phyloP scores from a whole-genome alignment of 2,113 vertebrate genomes.

The Ariopsis seemanni region DNA sequence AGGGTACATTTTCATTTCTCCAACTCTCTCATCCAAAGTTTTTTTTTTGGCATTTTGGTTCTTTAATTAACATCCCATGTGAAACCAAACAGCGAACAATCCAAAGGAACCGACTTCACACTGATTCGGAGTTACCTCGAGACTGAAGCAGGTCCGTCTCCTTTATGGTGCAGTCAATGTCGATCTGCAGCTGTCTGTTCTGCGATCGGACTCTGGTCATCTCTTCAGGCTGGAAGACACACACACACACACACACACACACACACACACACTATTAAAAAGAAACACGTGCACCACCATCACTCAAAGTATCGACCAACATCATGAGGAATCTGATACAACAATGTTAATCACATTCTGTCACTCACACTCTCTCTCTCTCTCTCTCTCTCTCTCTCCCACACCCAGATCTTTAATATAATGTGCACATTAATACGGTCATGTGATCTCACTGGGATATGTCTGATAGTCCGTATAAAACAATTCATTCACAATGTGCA shows the following conservation, averaged over 20 bases:
- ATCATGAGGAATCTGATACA: not conserved
- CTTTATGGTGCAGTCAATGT: slow-evolving; percentile 98
- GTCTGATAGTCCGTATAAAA: not conserved
- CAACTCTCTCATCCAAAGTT: not conserved
- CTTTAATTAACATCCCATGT: not conserved
- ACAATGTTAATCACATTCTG: not conserved
- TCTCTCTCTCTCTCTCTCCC: not conserved
- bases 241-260: slow-evolving; percentile 46
- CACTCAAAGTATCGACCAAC: not conserved
- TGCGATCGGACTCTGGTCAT: slow-evolving; percentile 94
- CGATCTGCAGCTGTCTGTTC: slow-evolving; percentile 97
- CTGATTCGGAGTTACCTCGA: slow-evolving; percentile 76
- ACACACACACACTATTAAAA: not conserved
- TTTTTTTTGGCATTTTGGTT: not conserved
- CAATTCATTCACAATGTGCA: not conserved
- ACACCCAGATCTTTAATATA: not conserved
- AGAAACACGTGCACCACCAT: not conserved
- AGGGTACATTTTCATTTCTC: not conserved
- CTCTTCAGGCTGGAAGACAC: slow-evolving; percentile 87
- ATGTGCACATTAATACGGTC: not conserved
- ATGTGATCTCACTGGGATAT: not conserved
- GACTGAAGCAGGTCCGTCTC: slow-evolving; percentile 95
- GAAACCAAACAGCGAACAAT: not conserved
- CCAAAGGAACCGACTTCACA: not conserved
- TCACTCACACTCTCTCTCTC: not conserved